phyloP scores from a whole-genome alignment of 2,113 vertebrate genomes.

The Esox niger region DNA sequence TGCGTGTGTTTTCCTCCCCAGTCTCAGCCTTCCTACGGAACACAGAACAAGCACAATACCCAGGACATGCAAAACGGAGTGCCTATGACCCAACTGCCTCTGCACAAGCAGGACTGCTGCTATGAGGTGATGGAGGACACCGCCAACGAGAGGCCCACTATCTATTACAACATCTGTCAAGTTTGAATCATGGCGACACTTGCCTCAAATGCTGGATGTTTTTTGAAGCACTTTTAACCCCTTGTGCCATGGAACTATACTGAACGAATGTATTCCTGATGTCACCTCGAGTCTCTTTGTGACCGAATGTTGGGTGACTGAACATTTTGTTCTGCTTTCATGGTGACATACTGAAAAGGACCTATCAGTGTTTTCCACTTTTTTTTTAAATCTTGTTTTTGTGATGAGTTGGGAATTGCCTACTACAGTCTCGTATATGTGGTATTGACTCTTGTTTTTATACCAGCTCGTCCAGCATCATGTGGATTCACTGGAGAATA shows the following conservation, averaged over 20 bases:
- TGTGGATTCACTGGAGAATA: neutral
- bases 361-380: neutral
- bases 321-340: neutral
- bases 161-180: slow-evolving; percentile 83
- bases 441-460: too few relatives aligned
- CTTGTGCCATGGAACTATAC: neutral
- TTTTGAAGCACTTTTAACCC: neutral
- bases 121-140: slow-evolving; percentile 64
- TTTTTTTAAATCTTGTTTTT: neutral
- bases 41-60: slow-evolving; percentile 30
- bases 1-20: slow-evolving; percentile 21
- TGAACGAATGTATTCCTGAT: neutral
- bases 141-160: slow-evolving; percentile 53
- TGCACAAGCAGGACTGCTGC: slow-evolving; percentile 56
- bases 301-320: neutral
- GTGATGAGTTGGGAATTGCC: neutral
- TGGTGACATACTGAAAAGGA: neutral
- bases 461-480: too few relatives aligned
- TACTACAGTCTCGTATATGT: neutral
- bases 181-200: slow-evolving; percentile 56
- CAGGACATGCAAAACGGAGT: slow-evolving; percentile 50
- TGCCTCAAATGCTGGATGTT: neutral
- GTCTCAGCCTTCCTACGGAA: slow-evolving; percentile 58
- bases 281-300: neutral
- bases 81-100: slow-evolving; percentile 65